Base-by-base conservation (phyloP, 2,797 vertebrate species). In the Paratrypauchen microcephalus region DNA sequence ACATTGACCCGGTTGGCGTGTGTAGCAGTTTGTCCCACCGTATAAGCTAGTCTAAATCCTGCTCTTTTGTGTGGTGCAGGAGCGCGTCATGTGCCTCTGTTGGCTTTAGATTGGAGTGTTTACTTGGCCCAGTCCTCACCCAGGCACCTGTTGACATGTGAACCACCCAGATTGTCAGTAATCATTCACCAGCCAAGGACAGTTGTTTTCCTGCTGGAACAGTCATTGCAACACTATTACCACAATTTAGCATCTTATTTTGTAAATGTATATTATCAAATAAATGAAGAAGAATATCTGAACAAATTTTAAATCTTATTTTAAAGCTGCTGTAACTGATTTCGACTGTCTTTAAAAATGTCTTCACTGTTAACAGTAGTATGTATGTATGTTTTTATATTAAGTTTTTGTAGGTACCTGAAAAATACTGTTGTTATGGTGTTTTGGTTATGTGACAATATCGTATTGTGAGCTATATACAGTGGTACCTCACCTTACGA, bases 111-210 rank as follows among this genome's bases (percentile, higher is more conserved):
- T 18, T 28, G 24, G 6, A 0, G 30, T 36, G 59, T 55, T 57
- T 26, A 52, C 62, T 74, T 66, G 69, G 68, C 66, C 63, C 41
- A 75, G 65, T 39, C 55, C 64, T 63, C 60, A 72, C 55, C 52
- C 30, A 28, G 71, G 41, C 77, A 83, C 78, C 83, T 85, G 80
- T 84, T 86, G 79, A 76, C 64, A 66, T 72, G 60, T 73, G 69
- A 77, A 69, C 60, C 48, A 32, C 11, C 36, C 39, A 52, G 18
- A 66, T 57, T 69, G 47, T 75, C 56, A 26, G 63, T 19, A 23
- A 21, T 58, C 70, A 69, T 70, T 77, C 50, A 62, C 13, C 63
- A 69, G 50, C 24, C 55, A 18, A 18, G 23, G 23, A 18, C 64
- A 39, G 32, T 47, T 69, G 47, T 55, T 32, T 30, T 54, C 13